These are phyloP conservation scores for Xestia xanthographa DNA, from an alignment of 2,888 invertebrate genomes.

Conservation along the genomic window DNA sequence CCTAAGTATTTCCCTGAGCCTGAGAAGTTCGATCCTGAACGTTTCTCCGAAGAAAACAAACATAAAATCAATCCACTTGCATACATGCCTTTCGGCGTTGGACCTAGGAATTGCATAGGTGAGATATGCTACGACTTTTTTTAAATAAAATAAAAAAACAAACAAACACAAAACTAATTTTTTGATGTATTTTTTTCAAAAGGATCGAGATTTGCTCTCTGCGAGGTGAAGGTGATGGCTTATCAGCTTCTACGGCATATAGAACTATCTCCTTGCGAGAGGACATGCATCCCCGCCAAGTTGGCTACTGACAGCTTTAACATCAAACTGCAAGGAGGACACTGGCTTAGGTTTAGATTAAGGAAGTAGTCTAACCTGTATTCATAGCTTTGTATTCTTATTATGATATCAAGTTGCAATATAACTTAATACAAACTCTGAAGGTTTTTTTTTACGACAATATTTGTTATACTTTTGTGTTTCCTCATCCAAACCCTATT, in stretches of 20 bases:
- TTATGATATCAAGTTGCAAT: background rate
- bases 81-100: conserved; percentile 90
- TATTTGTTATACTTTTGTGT: background rate
- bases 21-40: conserved; percentile 89
- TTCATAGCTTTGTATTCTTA: background rate
- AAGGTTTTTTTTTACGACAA: background rate
- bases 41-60: conserved; percentile 91
- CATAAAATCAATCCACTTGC: conserved; percentile 76
- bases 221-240: conserved; percentile 81
- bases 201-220: conserved; percentile 83
- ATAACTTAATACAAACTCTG: background rate
- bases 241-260: conserved; percentile 80
- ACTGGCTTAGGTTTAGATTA: conserved; percentile 75
- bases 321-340: conserved; percentile 76
- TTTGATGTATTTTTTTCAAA: conserved; percentile 11
- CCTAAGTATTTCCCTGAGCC: conserved; percentile 89
- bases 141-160: background rate
- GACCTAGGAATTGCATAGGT: conserved; percentile 92
- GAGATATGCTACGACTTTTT: conserved; percentile 19
- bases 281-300: conserved; percentile 73
- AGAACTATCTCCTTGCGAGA: conserved; percentile 76
- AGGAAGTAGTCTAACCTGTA: conserved; percentile 43
- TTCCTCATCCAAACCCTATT: background rate
- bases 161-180: background rate
- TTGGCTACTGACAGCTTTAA: conserved; percentile 71